These are phyloP conservation scores for Magallana angulata DNA, from an alignment of 1,140 invertebrate genomes.

Conservation along the genomic window DNA sequence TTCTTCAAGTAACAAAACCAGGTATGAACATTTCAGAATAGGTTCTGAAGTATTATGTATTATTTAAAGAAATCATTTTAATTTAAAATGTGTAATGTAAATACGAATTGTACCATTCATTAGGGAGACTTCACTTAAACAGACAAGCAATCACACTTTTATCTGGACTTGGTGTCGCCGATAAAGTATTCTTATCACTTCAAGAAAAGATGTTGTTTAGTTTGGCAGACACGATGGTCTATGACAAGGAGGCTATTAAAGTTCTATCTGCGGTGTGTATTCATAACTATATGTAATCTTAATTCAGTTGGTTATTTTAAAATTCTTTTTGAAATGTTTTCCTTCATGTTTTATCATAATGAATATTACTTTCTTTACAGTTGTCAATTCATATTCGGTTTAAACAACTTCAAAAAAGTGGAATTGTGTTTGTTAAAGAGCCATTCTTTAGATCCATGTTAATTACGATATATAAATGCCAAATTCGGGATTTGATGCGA, in stretches of 20 bases:
- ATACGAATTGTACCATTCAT: no score
- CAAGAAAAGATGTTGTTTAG: slow-evolving; percentile 38
- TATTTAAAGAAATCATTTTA: no score
- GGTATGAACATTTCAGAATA: background rate
- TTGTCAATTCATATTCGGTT: slow-evolving; percentile 33
- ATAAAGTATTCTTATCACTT: slow-evolving; percentile 39
- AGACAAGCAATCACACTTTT: slow-evolving; percentile 48
- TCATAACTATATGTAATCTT: no score
- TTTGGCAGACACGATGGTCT: slow-evolving; percentile 37
- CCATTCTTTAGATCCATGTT: slow-evolving; percentile 42
- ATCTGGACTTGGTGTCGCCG: slow-evolving; percentile 42
- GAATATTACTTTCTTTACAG: background rate
- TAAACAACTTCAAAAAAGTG: slow-evolving; percentile 12
- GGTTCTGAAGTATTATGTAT: no score
- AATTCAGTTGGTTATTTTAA: no score
- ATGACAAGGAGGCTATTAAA: slow-evolving; percentile 7
- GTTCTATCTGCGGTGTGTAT: background rate
- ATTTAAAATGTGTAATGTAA: no score
- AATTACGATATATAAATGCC: slow-evolving; percentile 46
- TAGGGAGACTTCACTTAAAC: slow-evolving; percentile 32
- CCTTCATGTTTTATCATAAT: no score
- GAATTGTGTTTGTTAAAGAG: slow-evolving; percentile 35
- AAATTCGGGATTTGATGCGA: slow-evolving; percentile 35
- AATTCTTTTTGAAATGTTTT: background rate
- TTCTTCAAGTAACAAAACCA: slow-evolving; percentile 37